phyloP scores from a whole-genome alignment of 2,888 invertebrate genomes.

The Apoda limacodes region DNA sequence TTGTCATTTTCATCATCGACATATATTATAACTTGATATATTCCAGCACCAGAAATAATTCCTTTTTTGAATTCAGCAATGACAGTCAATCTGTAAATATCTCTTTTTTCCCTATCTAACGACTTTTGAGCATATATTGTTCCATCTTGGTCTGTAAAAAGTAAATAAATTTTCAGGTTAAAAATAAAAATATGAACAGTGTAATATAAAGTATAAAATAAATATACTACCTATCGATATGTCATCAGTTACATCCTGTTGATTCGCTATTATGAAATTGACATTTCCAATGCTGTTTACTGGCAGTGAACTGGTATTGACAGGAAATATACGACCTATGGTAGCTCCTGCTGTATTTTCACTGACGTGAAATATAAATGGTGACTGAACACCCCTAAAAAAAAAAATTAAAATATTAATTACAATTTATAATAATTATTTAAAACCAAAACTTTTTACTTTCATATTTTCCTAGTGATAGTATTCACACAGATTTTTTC shows the following conservation, averaged over 20 bases:
- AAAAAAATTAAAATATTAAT: slow-evolving; percentile 14
- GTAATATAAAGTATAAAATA: slow-evolving; percentile 1
- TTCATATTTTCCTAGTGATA: too few species aligned
- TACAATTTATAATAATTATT: too few species aligned
- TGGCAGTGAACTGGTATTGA: slow-evolving; percentile 46
- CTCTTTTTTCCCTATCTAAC: slow-evolving; percentile 80
- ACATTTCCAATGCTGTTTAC: slow-evolving; percentile 59
- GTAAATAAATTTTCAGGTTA: neutral
- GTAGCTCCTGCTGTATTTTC: slow-evolving; percentile 81
- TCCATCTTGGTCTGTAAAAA: slow-evolving; percentile 73
- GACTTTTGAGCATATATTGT: slow-evolving; percentile 81
- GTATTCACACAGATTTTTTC: too few species aligned
- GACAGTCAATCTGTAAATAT: slow-evolving; percentile 80
- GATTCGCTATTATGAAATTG: slow-evolving; percentile 83
- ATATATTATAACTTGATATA: slow-evolving; percentile 82
- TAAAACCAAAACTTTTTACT: too few species aligned
- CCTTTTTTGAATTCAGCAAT: slow-evolving; percentile 83
- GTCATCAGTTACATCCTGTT: slow-evolving; percentile 82
- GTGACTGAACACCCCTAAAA: slow-evolving; percentile 76
- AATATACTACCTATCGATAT: slow-evolving; percentile 75
- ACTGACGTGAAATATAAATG: slow-evolving; percentile 79
- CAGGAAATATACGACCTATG: slow-evolving; percentile 78
- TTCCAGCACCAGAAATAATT: slow-evolving; percentile 75
- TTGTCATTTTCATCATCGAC: slow-evolving; percentile 92
- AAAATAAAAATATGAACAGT: neutral